Conservation (phyloP, 1,140 invertebrate species). For the Planococcus citri region DNA sequence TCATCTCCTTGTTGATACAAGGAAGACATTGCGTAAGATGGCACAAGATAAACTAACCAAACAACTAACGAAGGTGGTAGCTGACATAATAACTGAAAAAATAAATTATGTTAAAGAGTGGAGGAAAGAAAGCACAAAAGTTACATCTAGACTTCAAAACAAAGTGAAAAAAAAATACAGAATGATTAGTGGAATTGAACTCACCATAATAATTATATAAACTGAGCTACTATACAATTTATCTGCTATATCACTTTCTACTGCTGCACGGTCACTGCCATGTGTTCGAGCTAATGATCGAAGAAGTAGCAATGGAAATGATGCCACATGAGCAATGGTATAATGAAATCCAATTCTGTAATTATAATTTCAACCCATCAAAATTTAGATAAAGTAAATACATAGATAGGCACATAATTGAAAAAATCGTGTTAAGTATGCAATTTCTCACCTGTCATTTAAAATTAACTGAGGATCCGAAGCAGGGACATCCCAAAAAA, state of each 20-base stretch:
- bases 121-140: no score
- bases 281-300: slow-evolving; percentile 27
- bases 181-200: no score
- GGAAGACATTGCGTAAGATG: slow-evolving; percentile 80
- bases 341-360: slow-evolving; percentile 66
- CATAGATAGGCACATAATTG: no score
- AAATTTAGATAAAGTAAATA: not conserved
- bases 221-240: slow-evolving; percentile 63
- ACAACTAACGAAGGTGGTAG: slow-evolving; percentile 50
- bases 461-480: slow-evolving; percentile 54
- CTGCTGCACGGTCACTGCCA: slow-evolving; percentile 48
- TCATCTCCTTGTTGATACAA: slow-evolving; percentile 50
- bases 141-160: no score
- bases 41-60: slow-evolving; percentile 68
- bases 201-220: slow-evolving; percentile 65
- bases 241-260: slow-evolving; percentile 65
- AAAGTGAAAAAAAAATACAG: no score
- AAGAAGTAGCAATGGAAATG: slow-evolving; percentile 58
- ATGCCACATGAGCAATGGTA: slow-evolving; percentile 57
- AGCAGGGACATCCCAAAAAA: slow-evolving; percentile 78
- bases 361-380: not conserved
- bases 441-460: slow-evolving; percentile 44
- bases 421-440: no score
- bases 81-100: slow-evolving; percentile 31
- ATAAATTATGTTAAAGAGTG: not conserved